Evolutionary conservation across 1,140 invertebrate genomes (phyloP).

Genomic region (Stenopsyche tienmushanensis): DNA sequence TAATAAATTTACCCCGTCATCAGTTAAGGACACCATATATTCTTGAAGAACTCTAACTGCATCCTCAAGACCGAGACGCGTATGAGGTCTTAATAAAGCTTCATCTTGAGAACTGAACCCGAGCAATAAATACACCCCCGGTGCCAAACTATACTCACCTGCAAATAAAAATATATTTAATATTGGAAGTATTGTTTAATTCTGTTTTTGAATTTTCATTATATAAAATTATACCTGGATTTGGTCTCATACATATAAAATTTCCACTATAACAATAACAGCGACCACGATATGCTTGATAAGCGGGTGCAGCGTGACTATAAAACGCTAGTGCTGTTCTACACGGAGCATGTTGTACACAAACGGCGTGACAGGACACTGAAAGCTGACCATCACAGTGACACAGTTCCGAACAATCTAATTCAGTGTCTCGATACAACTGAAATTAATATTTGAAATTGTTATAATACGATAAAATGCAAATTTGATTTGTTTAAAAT

Average conservation of each 20-base stretch:
- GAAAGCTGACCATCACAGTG: constrained; percentile 74
- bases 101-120: constrained; percentile 87
- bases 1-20: constrained; percentile 62
- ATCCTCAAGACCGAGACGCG: constrained; percentile 76
- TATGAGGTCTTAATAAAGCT: constrained; percentile 74
- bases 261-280: constrained; percentile 87
- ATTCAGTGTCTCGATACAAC: constrained; percentile 83
- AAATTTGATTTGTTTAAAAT: constrained; percentile 7
- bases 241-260: constrained; percentile 88
- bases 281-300: constrained; percentile 82
- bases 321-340: constrained; percentile 84
- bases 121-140: constrained; percentile 82
- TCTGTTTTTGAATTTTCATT: not conserved
- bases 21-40: constrained; percentile 68
- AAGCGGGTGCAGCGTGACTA: constrained; percentile 83
- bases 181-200: not conserved
- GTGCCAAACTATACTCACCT: constrained; percentile 76
- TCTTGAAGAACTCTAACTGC: constrained; percentile 76
- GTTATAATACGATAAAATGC: not conserved
- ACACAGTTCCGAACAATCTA: constrained; percentile 72
- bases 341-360: constrained; percentile 79
- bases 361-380: constrained; percentile 81
- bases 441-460: constrained; percentile 49
- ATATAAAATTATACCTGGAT: constrained; percentile 62
- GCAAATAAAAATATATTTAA: constrained; percentile 43